phyloP scores from a whole-genome alignment of 2,797 vertebrate species.

The Rhyacichthys aspro region DNA sequence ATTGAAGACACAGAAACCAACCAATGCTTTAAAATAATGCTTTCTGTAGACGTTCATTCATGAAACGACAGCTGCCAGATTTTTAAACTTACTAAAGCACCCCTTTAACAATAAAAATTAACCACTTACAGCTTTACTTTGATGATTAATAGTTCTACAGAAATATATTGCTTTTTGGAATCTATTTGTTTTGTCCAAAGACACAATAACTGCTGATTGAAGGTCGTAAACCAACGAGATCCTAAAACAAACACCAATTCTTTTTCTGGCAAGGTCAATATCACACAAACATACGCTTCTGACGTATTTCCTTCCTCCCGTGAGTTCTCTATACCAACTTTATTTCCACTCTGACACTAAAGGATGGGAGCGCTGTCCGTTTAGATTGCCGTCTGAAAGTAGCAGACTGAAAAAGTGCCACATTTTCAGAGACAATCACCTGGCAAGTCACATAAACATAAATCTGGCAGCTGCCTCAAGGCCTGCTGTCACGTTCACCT shows the following conservation, averaged over 20 bases:
- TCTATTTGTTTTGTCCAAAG: no score
- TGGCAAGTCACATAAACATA: slow-evolving; percentile 33
- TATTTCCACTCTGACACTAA: background rate
- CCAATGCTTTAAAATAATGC: no score
- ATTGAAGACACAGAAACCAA: no score
- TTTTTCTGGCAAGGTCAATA: background rate
- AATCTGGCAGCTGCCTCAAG: slow-evolving; percentile 53
- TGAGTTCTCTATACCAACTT: background rate
- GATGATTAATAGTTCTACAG: no score
- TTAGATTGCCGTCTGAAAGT: background rate
- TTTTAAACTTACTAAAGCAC: no score
- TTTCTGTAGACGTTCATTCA: no score
- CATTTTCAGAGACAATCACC: slow-evolving; percentile 40
- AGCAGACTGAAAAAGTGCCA: background rate
- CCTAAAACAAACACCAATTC: background rate
- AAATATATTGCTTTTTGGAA: no score
- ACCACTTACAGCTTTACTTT: no score
- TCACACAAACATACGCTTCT: background rate
- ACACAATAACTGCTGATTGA: no score
- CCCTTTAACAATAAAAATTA: no score
- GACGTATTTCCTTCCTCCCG: background rate
- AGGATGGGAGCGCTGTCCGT: background rate
- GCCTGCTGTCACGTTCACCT: slow-evolving; percentile 43
- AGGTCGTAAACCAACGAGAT: background rate
- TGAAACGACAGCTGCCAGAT: no score